phyloP scores from a whole-genome alignment of 2,113 vertebrate genomes.

The Athene noctua region DNA sequence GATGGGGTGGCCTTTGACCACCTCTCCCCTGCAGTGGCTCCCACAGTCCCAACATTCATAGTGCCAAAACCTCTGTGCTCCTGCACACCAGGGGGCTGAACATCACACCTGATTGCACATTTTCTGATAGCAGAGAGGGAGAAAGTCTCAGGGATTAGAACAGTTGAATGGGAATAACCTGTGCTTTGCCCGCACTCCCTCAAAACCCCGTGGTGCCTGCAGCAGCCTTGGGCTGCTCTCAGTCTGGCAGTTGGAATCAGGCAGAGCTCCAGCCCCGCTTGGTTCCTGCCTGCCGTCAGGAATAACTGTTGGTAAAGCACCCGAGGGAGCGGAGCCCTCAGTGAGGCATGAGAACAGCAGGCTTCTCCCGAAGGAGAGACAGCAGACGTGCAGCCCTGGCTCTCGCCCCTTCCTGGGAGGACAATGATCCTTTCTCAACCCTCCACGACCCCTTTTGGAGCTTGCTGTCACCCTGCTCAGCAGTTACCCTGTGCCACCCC shows the following conservation, averaged over 20 bases:
- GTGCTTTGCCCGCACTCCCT: neutral
- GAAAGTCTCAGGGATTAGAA: neutral
- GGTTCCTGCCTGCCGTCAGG: neutral
- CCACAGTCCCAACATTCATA: rapidly evolving
- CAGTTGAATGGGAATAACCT: neutral
- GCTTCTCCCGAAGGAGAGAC: neutral
- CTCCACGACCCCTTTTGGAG: neutral
- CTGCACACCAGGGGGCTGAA: neutral
- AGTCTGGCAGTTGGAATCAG: neutral
- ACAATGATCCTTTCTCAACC: neutral
- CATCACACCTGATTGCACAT: rapidly evolving
- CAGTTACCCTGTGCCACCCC: neutral
- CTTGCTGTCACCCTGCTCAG: neutral
- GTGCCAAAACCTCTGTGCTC: neutral
- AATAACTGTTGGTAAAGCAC: neutral
- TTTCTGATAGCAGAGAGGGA: neutral
- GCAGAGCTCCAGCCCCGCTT: neutral
- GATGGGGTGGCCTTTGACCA: neutral
- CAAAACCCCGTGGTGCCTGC: neutral
- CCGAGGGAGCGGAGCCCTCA: neutral
- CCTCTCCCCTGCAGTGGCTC: neutral
- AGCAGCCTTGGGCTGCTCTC: neutral
- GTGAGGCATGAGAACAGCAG: neutral
- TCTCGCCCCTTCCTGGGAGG: neutral
- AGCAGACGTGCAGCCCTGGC: rapidly evolving